phyloP scores from a whole-genome alignment of 2,888 invertebrate species.

The Eulithis prunata region DNA sequence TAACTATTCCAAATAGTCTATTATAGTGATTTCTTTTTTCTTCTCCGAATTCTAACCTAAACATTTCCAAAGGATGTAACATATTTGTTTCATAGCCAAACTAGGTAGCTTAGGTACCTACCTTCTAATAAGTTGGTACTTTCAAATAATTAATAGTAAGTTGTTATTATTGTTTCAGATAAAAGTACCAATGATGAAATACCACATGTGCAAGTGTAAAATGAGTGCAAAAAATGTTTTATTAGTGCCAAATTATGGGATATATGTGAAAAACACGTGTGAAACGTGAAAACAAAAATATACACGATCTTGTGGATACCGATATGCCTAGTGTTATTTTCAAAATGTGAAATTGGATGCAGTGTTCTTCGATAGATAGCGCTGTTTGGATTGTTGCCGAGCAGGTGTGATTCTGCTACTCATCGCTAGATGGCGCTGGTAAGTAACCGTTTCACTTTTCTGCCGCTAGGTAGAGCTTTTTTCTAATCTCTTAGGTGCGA shows the following conservation, averaged over 20 bases:
- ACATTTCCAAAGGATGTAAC: neutral
- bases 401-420: conserved; percentile 62
- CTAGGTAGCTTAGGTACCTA: no score
- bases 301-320: conserved; percentile 41
- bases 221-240: conserved; percentile 59
- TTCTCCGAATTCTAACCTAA: neutral
- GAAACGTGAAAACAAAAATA: conserved; percentile 55
- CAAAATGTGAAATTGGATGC: conserved; percentile 74
- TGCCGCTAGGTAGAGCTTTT: conserved; percentile 24
- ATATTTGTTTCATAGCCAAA: neutral
- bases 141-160: neutral
- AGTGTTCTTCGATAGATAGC: conserved; percentile 77
- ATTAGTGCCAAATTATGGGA: conserved; percentile 58
- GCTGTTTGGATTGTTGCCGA: conserved; percentile 65
- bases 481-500: conserved; percentile 33
- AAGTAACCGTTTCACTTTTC: conserved; percentile 45
- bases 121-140: no score
- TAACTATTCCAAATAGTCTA: no score
- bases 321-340: conserved; percentile 44
- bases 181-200: conserved; percentile 63
- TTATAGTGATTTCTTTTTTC: no score
- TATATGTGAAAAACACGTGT: conserved; percentile 51
- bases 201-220: conserved; percentile 70
- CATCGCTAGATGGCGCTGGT: conserved; percentile 71
- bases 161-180: conserved; percentile 69